A percentile compares a stretch with the other conserved stretches of the same genome.
Evolutionary conservation across 2,888 invertebrate genomes (phyloP).

Genomic region (Candidula unifasciata): DNA sequence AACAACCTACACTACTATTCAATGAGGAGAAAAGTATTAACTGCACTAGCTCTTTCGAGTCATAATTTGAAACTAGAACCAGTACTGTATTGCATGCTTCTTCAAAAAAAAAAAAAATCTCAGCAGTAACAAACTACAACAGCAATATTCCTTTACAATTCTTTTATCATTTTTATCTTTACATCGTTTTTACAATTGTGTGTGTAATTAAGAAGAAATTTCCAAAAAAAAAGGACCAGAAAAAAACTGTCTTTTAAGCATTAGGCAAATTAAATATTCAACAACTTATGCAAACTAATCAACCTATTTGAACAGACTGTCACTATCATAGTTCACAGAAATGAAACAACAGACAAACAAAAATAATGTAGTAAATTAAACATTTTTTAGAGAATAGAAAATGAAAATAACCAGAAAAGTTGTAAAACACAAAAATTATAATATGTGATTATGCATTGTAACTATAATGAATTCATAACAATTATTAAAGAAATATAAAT

Average conservation of each 20-base stretch:
- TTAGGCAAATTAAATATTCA: too few species aligned
- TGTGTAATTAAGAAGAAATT: too few species aligned
- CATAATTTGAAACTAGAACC: background rate
- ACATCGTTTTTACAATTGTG: too few species aligned
- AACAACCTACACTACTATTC: too few species aligned
- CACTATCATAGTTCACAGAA: background rate
- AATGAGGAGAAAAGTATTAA: too few species aligned
- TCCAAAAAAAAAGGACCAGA: too few species aligned
- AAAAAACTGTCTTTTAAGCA: too few species aligned
- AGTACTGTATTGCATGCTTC: background rate
- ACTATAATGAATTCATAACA: conserved; percentile 19
- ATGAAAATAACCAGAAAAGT: conserved; percentile 1
- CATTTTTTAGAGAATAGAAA: background rate
- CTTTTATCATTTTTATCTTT: too few species aligned
- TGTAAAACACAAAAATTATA: conserved; percentile 24
- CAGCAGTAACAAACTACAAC: background rate
- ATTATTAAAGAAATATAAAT: conserved; percentile 33
- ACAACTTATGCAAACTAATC: too few species aligned
- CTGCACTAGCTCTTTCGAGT: background rate
- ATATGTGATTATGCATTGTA: conserved; percentile 18
- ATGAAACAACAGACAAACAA: background rate
- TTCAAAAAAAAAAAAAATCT: background rate
- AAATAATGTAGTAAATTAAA: background rate
- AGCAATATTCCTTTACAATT: background rate
- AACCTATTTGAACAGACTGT: background rate